Evolutionary conservation across 2,888 invertebrate species (phyloP), one percentile per base, ranked within the genome.

Genomic region (Drosophila affinis): DNA sequence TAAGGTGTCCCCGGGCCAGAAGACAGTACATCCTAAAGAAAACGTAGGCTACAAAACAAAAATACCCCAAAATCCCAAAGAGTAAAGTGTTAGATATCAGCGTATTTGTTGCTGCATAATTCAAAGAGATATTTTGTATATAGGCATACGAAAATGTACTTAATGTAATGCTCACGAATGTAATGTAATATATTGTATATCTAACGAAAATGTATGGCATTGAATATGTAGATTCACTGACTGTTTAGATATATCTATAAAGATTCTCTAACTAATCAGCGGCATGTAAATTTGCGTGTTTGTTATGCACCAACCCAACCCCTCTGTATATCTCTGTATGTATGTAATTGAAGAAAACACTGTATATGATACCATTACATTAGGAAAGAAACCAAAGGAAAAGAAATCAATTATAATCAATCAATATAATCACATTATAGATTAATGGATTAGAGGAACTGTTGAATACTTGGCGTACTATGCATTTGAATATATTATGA

Each of bases 1-100:
- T 92, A 92, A 83, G 87, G 65, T 83, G 85, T 64, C 69, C 51
- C 53, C 57, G 53, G 27, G 27, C 39, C 57, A 44, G 54, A 45
- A 54, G 46, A 14, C 77, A n/a, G 39, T n/a, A n/a, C 80, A 79
- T 82, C 88, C 72, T 86, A 83, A 87, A 75, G 88, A 88, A 85
- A 88, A 88, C 55, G 84, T 64, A 81, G 85, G 88, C 85, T 86
- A 76, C 54, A 52, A 65, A 18, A 46, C 9, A 55, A 34, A 1
- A 44, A 17, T n/a, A 14, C n/a, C 9, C 52, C 44, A 21, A 29
- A 5, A 48, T 39, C 17, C 17, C 39, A 54, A 21, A 7, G 45
- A 63, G 45, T 61, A 47, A 34, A 57, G 39, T 10, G 14, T 17
- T 47, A 32, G 52, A 45, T 53, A 17, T 18, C 32, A 44, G 27